A percentile compares a stretch with the other conserved stretches of the same genome.
Evolutionary conservation across 1,140 invertebrate genomes (phyloP).

Genomic region (Tetragnatha versicolor): DNA sequence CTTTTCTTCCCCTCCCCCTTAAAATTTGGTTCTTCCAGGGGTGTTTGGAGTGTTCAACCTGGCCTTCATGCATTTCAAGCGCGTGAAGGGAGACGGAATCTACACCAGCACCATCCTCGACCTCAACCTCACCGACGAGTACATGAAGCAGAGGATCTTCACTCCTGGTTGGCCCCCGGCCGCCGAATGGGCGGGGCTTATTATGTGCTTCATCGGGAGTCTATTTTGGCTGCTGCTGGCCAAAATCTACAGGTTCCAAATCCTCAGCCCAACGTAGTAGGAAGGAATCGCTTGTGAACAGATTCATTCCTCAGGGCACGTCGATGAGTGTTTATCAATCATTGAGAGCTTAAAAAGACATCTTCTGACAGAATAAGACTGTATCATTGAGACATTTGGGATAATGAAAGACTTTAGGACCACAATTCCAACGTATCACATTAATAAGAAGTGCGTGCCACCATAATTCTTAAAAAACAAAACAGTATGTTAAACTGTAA

Average conservation of each 20-base stretch:
- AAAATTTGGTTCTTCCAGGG: conserved; percentile 66
- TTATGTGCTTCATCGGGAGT: conserved; percentile 77
- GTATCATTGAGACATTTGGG: too few species aligned
- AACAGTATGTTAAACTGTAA: too few species aligned
- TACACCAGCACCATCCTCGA: conserved; percentile 59
- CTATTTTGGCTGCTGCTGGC: conserved; percentile 85
- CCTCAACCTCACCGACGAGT: conserved; percentile 58
- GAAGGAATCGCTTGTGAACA: too few species aligned
- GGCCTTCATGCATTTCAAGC: conserved; percentile 88
- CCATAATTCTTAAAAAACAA: too few species aligned
- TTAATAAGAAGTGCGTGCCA: too few species aligned
- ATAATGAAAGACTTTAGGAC: too few species aligned
- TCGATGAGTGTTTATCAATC: too few species aligned
- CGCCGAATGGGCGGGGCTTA: conserved; percentile 82
- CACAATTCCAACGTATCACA: too few species aligned
- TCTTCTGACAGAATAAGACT: too few species aligned
- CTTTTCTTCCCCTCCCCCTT: too few species aligned
- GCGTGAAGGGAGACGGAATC: conserved; percentile 70
- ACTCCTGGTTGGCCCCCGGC: conserved; percentile 82
- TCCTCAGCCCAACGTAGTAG: conserved; percentile 48
- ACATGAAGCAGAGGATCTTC: conserved; percentile 75
- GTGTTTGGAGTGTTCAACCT: conserved; percentile 87
- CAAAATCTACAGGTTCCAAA: conserved; percentile 82
- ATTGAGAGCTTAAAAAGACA: too few species aligned
- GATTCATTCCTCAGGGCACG: too few species aligned